Percentiles rank a stretch among this genome's conserved stretches.
Conservation (phyloP, 2,797 vertebrate species). For the Pseudochromis fuscus region DNA sequence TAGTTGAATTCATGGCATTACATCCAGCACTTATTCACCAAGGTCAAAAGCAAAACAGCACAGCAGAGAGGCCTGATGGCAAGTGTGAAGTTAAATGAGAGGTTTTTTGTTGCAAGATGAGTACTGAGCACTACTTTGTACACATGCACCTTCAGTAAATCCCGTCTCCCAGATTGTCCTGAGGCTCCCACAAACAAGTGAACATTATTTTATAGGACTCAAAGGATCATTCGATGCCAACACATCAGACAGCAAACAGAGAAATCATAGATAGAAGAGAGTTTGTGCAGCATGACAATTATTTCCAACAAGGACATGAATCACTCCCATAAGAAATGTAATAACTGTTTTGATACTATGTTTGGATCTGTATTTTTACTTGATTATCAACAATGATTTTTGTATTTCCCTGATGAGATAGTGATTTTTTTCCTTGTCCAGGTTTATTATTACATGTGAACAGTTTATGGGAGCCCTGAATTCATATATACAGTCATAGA, state of each 20-base stretch:
- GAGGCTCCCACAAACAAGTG: constrained; percentile 2
- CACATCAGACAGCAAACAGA: constrained; percentile 9
- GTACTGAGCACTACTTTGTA: constrained; percentile 2
- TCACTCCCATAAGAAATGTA: not conserved
- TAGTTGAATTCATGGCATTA: constrained; percentile 10
- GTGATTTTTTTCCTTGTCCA: not conserved
- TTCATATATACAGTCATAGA: constrained; percentile 2
- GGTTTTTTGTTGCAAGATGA: not conserved
- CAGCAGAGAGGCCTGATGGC: not conserved
- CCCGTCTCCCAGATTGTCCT: not conserved
- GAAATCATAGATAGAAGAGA: constrained; percentile 7
- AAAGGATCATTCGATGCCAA: not conserved
- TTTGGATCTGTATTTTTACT: not conserved
- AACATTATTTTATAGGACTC: not conserved
- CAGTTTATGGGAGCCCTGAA: constrained; percentile 5
- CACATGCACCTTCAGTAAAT: constrained; percentile 39
- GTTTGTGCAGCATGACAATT: not conserved
- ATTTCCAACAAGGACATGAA: not conserved
- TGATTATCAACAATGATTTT: not conserved
- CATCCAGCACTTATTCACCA: constrained; percentile 36
- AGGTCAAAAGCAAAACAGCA: constrained; percentile 13
- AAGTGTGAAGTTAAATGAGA: not conserved
- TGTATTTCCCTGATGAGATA: too few relatives aligned
- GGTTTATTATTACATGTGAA: not conserved
- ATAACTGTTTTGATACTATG: not conserved